A percentile compares a stretch with the other conserved stretches of the same genome.
These are phyloP conservation scores for Peromyscus leucopus DNA, from an alignment of 2,113 vertebrate genomes.

Conservation along the genomic window DNA sequence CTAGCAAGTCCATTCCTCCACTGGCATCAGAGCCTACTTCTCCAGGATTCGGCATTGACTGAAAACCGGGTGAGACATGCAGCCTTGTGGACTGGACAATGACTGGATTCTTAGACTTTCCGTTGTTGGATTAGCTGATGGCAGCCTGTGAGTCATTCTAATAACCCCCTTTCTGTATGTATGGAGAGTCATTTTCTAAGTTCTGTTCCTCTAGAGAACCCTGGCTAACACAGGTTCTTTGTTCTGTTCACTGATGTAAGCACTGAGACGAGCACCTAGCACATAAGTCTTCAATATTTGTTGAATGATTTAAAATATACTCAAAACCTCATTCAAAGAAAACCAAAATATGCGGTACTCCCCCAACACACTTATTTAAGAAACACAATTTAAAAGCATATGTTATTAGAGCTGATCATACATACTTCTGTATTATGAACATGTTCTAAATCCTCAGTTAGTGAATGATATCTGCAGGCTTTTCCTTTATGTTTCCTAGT, in stretches of 20 bases:
- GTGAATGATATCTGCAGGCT: background rate
- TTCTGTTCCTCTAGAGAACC: background rate
- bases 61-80: background rate
- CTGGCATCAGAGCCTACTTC: background rate
- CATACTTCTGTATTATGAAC: slow-evolving; percentile 11
- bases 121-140: background rate
- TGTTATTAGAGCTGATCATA: slow-evolving; percentile 18
- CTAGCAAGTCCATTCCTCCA: background rate
- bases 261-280: background rate
- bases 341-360: slow-evolving; percentile 23
- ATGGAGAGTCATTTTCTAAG: background rate
- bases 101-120: background rate
- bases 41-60: background rate
- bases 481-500: background rate
- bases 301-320: slow-evolving; percentile 1
- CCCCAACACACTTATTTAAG: slow-evolving; percentile 18
- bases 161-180: background rate
- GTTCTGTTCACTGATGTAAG: background rate
- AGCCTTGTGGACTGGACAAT: background rate
- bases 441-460: slow-evolving; percentile 23
- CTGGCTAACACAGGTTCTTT: background rate
- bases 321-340: slow-evolving; percentile 26
- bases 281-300: background rate
- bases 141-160: background rate
- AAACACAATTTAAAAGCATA: background rate